Evolutionary conservation across 2,113 vertebrate species (phyloP).

Genomic region (Loxodonta africana): DNA sequence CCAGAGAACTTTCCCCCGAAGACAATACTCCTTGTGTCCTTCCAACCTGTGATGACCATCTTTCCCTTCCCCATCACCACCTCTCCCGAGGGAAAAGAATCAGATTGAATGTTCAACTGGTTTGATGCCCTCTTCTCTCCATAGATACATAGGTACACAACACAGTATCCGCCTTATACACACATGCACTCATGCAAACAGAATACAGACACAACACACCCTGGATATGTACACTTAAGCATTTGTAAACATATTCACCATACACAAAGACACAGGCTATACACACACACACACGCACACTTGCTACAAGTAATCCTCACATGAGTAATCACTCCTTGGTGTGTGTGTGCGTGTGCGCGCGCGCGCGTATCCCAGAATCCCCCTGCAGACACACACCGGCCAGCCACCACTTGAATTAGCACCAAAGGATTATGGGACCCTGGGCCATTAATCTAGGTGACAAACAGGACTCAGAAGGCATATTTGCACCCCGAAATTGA

Average conservation of each 20-base stretch:
- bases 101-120: fast-evolving
- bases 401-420: slow-evolving; percentile 99
- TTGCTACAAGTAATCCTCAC: slow-evolving; percentile 81
- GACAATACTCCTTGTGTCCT: not conserved
- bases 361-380: slow-evolving; percentile 89
- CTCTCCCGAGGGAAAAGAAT: not conserved
- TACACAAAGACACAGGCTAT: not conserved
- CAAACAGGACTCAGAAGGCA: slow-evolving; percentile 99
- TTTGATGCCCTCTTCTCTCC: not conserved
- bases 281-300: slow-evolving; percentile 40
- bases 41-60: fast-evolving
- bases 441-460: slow-evolving; percentile 99
- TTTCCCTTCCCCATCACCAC: not conserved
- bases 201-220: not conserved
- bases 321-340: slow-evolving; percentile 91
- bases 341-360: not conserved
- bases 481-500: slow-evolving; percentile 99
- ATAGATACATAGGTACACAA: not conserved
- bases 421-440: slow-evolving; percentile 99
- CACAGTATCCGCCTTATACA: not conserved
- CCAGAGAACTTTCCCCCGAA: not conserved
- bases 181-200: not conserved
- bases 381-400: slow-evolving; percentile 90
- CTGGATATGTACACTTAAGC: not conserved
- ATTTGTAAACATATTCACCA: not conserved